These are phyloP conservation scores for human (Homo sapiens) DNA, from an alignment of 2,113 vertebrate species.

Conservation along the genomic window GRCh38 chrX:26827001-26827500, in stretches of 20 bases:
- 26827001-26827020: neutral
- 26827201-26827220: neutral
- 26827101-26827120: neutral
- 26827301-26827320: neutral
- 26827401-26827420: neutral
- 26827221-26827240: neutral
- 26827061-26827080: neutral
- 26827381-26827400: neutral
- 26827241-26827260: neutral
- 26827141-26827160: constrained; percentile 22
- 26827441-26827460: neutral
- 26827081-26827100: neutral
- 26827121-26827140: neutral
- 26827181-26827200: constrained; percentile 14
- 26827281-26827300: neutral
- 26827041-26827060: neutral
- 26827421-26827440: neutral
- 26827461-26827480: neutral
- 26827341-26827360: neutral
- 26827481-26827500: neutral
- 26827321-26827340: neutral
- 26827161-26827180: neutral
- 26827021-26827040: neutral
- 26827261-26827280: neutral
- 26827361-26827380: neutral